A percentile compares a stretch with the other conserved stretches of the same genome.
Conservation (phyloP, 1,140 invertebrate species). For the Drosophila fuyamai region DNA sequence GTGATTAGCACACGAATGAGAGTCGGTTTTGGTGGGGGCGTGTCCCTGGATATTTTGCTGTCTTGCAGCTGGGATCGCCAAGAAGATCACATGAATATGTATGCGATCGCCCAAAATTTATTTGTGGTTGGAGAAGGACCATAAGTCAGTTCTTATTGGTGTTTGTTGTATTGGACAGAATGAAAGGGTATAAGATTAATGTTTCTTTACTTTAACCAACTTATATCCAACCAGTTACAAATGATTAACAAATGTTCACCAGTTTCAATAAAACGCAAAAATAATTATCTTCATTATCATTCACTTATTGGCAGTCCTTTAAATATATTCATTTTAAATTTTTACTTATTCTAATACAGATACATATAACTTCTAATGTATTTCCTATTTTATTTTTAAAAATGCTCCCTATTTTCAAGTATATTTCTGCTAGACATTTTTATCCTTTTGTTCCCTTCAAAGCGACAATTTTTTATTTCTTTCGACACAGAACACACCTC, state of each 20-base stretch:
- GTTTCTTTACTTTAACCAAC: constrained; percentile 25
- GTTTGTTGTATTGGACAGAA: not conserved
- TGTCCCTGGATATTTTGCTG: constrained; percentile 35
- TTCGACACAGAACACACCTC: constrained; percentile 20
- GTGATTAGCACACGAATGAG: constrained; percentile 78
- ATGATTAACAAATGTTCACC: not conserved
- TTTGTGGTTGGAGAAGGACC: not conserved
- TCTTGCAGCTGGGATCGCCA: constrained; percentile 49
- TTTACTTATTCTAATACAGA: not conserved
- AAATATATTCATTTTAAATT: not conserved
- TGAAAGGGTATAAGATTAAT: not conserved
- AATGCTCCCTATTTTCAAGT: not conserved
- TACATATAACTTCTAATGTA: not conserved
- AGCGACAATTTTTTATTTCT: constrained; percentile 9
- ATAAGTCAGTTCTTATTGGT: constrained; percentile 37
- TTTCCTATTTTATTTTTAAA: not conserved
- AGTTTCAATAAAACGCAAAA: not conserved
- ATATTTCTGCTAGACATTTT: constrained; percentile 3
- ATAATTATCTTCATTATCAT: not conserved
- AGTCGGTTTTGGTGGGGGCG: constrained; percentile 53
- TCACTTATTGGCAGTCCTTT: too few species aligned
- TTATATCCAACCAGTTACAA: constrained; percentile 24
- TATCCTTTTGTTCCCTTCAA: constrained; percentile 6
- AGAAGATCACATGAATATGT: constrained; percentile 37
- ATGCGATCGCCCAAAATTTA: constrained; percentile 27